phyloP scores from a whole-genome alignment of 2,113 vertebrate genomes.

The Cephalophus harveyi region DNA sequence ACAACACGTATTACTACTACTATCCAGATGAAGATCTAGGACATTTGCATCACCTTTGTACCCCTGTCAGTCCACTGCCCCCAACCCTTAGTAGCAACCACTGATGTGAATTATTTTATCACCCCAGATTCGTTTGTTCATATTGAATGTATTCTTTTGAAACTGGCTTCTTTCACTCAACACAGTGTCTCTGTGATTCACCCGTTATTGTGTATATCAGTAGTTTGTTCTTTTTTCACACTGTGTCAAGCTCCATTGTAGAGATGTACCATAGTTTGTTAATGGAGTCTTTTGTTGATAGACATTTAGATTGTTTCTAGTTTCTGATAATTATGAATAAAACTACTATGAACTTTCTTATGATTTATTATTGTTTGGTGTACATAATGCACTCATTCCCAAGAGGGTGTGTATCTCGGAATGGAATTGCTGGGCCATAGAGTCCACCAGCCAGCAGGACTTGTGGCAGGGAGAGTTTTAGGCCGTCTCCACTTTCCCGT shows the following conservation, averaged over 20 bases:
- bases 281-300: neutral
- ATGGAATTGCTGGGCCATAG: neutral
- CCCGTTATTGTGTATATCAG: neutral
- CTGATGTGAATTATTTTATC: neutral
- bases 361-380: neutral
- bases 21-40: neutral
- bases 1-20: neutral
- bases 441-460: neutral
- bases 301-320: neutral
- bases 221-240: neutral
- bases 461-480: neutral
- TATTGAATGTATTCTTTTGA: neutral
- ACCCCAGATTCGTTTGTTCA: neutral
- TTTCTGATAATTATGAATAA: constrained; percentile 49
- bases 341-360: neutral
- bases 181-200: neutral
- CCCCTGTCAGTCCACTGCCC: neutral
- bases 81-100: neutral
- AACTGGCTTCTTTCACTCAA: neutral
- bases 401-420: neutral
- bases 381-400: neutral
- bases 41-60: neutral
- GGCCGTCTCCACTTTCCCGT: neutral
- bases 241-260: neutral
- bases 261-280: neutral